Percentiles rank a stretch among this genome's conserved stretches.
Conservation (phyloP, 1,140 invertebrate species). For the Cephus cinctus region DNA sequence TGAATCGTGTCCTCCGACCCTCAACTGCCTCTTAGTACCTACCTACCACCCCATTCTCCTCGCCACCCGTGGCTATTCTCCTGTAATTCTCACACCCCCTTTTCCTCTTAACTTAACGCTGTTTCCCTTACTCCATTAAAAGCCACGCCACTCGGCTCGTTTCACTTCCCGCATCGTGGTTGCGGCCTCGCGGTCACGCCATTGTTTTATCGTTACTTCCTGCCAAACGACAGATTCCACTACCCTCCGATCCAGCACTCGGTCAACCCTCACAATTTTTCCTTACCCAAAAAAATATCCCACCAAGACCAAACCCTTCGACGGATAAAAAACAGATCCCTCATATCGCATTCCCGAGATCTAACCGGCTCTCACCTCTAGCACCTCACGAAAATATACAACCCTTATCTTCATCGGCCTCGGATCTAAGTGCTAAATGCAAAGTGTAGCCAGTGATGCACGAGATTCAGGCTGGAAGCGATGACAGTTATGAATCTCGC, state of each 20-base stretch:
- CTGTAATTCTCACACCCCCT: conserved; percentile 44
- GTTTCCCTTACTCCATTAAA: conserved; percentile 54
- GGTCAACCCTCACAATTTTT: conserved; percentile 26
- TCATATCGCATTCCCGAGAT: too few relatives aligned
- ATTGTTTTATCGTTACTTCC: conserved; percentile 18
- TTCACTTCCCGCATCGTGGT: conserved; percentile 52
- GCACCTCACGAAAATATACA: too few relatives aligned
- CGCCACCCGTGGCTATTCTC: conserved; percentile 38
- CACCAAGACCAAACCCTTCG: too few relatives aligned
- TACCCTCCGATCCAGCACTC: conserved; percentile 31
- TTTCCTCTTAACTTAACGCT: conserved; percentile 47
- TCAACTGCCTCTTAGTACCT: too few relatives aligned
- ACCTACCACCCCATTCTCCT: conserved; percentile 9
- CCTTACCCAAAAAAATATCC: too few relatives aligned
- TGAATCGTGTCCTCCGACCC: conserved; percentile 51
- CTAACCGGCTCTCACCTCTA: too few relatives aligned
- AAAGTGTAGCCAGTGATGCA: too few relatives aligned
- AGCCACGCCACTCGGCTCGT: conserved; percentile 50
- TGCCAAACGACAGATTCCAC: conserved; percentile 32
- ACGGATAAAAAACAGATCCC: too few relatives aligned
- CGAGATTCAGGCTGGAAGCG: conserved; percentile 42
- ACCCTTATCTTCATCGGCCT: too few relatives aligned
- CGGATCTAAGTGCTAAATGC: too few relatives aligned
- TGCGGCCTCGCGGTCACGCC: conserved; percentile 39
- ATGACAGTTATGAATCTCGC: conserved; percentile 47